Percentiles rank a stretch among this genome's conserved stretches.
Evolutionary conservation across 2,113 vertebrate species (phyloP).

Genomic region (Brachirus orientalis): DNA sequence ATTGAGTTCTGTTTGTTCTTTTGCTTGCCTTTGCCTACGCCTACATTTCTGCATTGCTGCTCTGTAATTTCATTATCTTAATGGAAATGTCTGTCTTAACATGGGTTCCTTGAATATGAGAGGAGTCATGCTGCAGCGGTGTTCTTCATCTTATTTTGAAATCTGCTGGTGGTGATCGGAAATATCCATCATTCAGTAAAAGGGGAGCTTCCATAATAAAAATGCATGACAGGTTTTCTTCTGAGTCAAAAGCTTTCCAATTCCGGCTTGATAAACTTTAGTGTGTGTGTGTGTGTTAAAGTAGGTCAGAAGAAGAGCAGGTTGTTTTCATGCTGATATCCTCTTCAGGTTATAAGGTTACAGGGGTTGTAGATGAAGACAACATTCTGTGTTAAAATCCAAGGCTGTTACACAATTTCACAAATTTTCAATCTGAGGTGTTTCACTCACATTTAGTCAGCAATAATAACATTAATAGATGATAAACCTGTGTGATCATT

Average conservation of each 20-base stretch:
- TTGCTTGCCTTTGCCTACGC: not conserved
- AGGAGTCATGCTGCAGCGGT: slow-evolving; percentile 22
- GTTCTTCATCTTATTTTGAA: slow-evolving; percentile 30
- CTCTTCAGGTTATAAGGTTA: slow-evolving; percentile 9
- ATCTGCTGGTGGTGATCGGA: slow-evolving; percentile 25
- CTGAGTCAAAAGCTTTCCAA: not conserved
- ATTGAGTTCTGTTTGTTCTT: not conserved
- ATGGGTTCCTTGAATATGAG: not conserved
- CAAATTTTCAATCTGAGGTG: not conserved
- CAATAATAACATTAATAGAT: not conserved
- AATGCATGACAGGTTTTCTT: slow-evolving; percentile 15
- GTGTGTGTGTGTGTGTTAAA: not conserved
- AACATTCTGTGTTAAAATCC: not conserved
- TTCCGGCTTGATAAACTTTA: not conserved
- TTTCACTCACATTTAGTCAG: not conserved
- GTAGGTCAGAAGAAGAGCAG: not conserved
- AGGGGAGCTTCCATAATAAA: slow-evolving; percentile 7
- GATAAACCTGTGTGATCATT: not conserved
- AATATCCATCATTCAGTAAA: slow-evolving; percentile 18
- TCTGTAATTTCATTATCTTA: slow-evolving; percentile 31
- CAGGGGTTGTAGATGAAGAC: not conserved
- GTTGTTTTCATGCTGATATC: slow-evolving; percentile 12
- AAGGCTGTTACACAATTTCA: not conserved
- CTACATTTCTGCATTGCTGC: not conserved
- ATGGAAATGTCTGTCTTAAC: slow-evolving; percentile 20